Evolutionary conservation across 2,113 vertebrate species (phyloP), one percentile per base, ranked within the genome.

Genomic region (Limanda limanda): DNA sequence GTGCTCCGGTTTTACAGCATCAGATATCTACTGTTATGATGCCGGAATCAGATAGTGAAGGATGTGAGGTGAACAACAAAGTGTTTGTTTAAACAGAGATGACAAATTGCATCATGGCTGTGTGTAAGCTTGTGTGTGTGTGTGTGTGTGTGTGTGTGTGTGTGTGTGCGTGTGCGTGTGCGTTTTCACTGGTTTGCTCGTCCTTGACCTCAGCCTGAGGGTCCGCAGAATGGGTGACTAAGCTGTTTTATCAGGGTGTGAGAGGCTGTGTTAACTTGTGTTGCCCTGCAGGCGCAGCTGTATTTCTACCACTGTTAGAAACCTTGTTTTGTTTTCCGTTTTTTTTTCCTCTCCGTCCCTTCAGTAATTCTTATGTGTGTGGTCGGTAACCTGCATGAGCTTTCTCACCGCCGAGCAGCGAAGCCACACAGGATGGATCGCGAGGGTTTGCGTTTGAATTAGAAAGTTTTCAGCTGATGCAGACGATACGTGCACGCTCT

Each of bases 121-220:
- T 24, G 51, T 14, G 51, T 6, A 31, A 31, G 31, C 79, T 69
- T 73, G 67, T 71, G 35, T 47, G 51, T 24, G 56, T 55, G 15
- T n/a, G 51, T 54, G 67, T 64, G 74, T 47, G 51, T 24, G 48
- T 11, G 51, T 5, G 4, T 5, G 27, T 81, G 74, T 73, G 67
- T 69, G 35, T 47, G 51, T 24, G 56, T 59, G 20, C n/a, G 27
- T 81, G 74, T 73, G 67, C 69, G 35, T 47, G 51, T 24, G 56
- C 55, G 20, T 70, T 74, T 71, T 75, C 62, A 31, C 31, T 31
- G 35, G 40, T 62, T 77, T 80, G 58, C 58, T 21, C 31, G 79
- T 80, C 80, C 87, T 76, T 88, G 87, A 86, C 88, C 86, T 56
- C 65, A 42, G 58, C 83, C 82, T 1, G 55, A 67, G 68, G 73